Evolutionary conservation across 2,113 vertebrate species (phyloP), one percentile per base, ranked within the genome.

Genomic region (Hoplias malabaricus): DNA sequence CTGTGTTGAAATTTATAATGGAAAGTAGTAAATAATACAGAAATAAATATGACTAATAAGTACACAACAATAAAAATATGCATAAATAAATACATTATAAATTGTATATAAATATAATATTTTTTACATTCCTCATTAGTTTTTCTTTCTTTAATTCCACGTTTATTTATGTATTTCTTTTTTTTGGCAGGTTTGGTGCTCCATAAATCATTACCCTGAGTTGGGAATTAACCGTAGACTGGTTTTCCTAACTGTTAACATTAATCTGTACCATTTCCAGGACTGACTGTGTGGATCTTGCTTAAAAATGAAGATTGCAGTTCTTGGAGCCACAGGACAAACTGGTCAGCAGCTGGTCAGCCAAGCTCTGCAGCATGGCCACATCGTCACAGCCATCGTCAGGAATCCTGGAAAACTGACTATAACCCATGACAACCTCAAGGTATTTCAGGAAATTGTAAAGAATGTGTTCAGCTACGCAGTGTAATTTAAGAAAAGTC

Each of bases 311-410:
- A 94, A 86, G 87, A 86, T 94, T 10, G 80, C 87, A 0, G 80
- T 94, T 62, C 85, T 94, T 77, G 93, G 93, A 71, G 93, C 92
- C 69, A 93, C 91, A 2, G 93, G 93, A 16, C 92, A 92, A 82
- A 93, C 93, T 0, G 93, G 93, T 1, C 91, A 88, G 80, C 78
- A 84, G 53, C 76, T 94, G 77, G 80, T 94, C 34, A 85, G 54
- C 34, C 93, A 94, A 86, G 93, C 93, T 0, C 84, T 94, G 59
- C 82, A 90, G 69, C 88, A 93, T 48, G 93, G 92, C 9, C 93
- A 94, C 67, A 50, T 16, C 0, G 92, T 94, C 83, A 94, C 89
- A 0, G 93, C 93, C 7, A 54, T 94, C 12, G 92, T 93, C 71
- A 89, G 93, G 73, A 91, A 90, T 84, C 89, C 86, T 2, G 88